Percentiles rank a stretch among this genome's conserved stretches.
Evolutionary conservation across 2,888 invertebrate genomes (phyloP).

Genomic region (Piscicola geometra): DNA sequence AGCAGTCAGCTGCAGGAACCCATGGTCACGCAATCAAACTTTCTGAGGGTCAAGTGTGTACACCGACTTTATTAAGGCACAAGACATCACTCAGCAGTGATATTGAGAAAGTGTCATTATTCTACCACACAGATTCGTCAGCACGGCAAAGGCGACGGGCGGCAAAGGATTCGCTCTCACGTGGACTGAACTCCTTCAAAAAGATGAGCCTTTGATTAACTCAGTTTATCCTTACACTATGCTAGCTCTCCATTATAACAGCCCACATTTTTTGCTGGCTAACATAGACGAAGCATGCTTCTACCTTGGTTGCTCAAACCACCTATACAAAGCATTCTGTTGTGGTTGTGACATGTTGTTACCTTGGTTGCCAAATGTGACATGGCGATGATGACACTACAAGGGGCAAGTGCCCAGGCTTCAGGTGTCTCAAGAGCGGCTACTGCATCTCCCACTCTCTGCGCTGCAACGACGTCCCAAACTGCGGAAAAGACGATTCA

Average conservation of each 20-base stretch:
- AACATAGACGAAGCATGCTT: no score
- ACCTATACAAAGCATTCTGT: no score
- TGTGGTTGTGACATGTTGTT: no score
- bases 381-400: neutral
- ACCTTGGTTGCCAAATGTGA: neutral
- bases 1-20: slow-evolving; percentile 1
- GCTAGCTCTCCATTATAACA: no score
- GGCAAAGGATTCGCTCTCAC: slow-evolving; percentile 86
- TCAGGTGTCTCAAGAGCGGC: slow-evolving; percentile 52
- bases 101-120: no score
- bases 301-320: no score
- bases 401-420: slow-evolving; percentile 36
- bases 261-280: no score
- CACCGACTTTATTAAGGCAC: no score
- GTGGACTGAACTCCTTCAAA: slow-evolving; percentile 79
- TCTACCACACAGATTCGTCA: slow-evolving; percentile 76
- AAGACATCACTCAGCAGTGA: neutral
- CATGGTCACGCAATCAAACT: slow-evolving; percentile 26
- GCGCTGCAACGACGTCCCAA: slow-evolving; percentile 72
- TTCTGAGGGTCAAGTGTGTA: slow-evolving; percentile 33
- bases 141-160: slow-evolving; percentile 88
- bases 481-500: slow-evolving; percentile 71
- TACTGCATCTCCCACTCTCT: slow-evolving; percentile 75
- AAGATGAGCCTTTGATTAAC: slow-evolving; percentile 10
- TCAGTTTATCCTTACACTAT: no score